Evolutionary conservation across 1,140 invertebrate species (phyloP).

Genomic region (silkworm (Bombyx mori)): ASM3026992v2 NC_085120.1:12774501-12775000

Average conservation of each 20-base stretch:
- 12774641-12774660: conserved; percentile 38
- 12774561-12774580: conserved; percentile 43
- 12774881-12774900: too few relatives aligned
- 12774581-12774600: conserved; percentile 45
- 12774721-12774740: conserved; percentile 27
- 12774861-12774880: too few relatives aligned
- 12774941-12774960: too few relatives aligned
- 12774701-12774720: conserved; percentile 40
- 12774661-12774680: conserved; percentile 37
- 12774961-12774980: too few relatives aligned
- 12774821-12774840: too few relatives aligned
- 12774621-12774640: conserved; percentile 37
- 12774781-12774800: conserved; percentile 33
- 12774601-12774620: conserved; percentile 20
- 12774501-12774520: conserved; percentile 4
- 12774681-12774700: conserved; percentile 32
- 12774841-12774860: neutral
- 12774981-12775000: too few relatives aligned
- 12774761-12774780: conserved; percentile 48
- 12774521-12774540: conserved; percentile 6
- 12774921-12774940: too few relatives aligned
- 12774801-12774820: conserved; percentile 26
- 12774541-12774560: conserved; percentile 1
- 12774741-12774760: conserved; percentile 38
- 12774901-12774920: too few relatives aligned